Evolutionary conservation across 2,888 invertebrate genomes (phyloP).

Genomic region (Andrena praecox): DNA sequence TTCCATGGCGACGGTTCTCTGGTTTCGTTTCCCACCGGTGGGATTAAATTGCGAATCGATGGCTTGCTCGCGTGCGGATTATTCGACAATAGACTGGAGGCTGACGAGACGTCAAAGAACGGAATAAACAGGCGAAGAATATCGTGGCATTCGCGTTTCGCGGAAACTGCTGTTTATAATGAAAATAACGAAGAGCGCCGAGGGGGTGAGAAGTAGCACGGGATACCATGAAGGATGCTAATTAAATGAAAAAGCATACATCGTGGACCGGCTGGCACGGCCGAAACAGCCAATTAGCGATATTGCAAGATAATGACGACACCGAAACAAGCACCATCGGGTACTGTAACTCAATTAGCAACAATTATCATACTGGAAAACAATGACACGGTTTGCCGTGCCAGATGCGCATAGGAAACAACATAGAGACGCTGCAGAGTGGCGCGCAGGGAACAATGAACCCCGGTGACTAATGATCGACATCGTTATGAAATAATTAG

Average conservation of each 20-base stretch:
- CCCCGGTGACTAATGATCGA: neutral
- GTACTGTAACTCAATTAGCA: constrained; percentile 29
- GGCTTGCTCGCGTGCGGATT: constrained; percentile 1
- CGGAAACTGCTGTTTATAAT: neutral
- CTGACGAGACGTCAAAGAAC: neutral
- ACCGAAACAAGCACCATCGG: constrained; percentile 16
- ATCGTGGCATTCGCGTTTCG: neutral
- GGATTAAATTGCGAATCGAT: neutral
- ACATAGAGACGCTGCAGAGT: neutral
- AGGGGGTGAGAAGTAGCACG: neutral
- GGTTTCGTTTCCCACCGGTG: neutral
- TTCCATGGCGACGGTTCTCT: neutral
- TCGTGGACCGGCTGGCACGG: constrained; percentile 6
- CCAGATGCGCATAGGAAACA: neutral
- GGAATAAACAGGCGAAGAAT: neutral
- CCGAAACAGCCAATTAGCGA: constrained; percentile 28
- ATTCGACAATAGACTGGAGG: no score
- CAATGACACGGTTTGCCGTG: constrained; percentile 5
- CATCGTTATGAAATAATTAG: neutral
- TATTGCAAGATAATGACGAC: constrained; percentile 23
- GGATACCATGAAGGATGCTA: constrained; percentile 2
- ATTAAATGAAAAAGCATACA: constrained; percentile 28
- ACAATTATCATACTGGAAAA: constrained; percentile 22
- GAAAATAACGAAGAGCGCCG: neutral
- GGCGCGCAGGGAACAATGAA: neutral